These are phyloP conservation scores for Eucriotettix oculatus DNA, from an alignment of 2,888 invertebrate species.

Conservation along the genomic window DNA sequence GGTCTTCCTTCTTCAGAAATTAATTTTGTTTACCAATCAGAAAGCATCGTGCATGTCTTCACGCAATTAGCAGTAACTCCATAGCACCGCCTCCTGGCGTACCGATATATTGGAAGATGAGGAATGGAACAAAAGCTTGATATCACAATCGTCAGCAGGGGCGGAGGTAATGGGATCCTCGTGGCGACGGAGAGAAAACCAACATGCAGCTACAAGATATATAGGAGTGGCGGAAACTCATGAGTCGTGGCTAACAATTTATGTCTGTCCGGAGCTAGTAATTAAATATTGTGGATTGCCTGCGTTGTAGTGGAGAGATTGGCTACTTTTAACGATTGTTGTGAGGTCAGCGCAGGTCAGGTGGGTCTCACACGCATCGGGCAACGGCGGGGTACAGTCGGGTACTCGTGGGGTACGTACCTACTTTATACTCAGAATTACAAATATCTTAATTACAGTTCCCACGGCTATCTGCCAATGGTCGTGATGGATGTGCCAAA, in stretches of 20 bases:
- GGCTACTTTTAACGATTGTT: slow-evolving; percentile 13
- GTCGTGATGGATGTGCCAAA: neutral
- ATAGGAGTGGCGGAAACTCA: neutral
- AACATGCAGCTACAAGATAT: neutral
- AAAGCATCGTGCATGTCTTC: no score
- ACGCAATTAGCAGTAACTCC: no score
- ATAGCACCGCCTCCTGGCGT: no score
- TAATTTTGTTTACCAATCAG: no score
- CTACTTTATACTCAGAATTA: no score
- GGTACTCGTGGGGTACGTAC: neutral
- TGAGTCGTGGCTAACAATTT: slow-evolving; percentile 6
- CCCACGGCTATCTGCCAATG: no score
- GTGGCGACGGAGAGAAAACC: neutral
- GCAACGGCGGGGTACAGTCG: neutral
- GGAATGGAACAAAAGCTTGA: no score
- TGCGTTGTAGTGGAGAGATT: slow-evolving; percentile 5
- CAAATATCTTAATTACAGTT: no score
- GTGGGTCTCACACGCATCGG: neutral
- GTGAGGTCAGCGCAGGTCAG: slow-evolving; percentile 4
- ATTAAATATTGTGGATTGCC: slow-evolving; percentile 5
- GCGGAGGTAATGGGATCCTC: neutral
- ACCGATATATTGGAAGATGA: no score
- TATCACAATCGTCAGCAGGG: no score
- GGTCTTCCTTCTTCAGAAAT: no score
- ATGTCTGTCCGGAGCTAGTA: slow-evolving; percentile 4